Percentiles rank a stretch among this genome's conserved stretches.
phyloP scores from a whole-genome alignment of 2,797 vertebrate genomes.

The Erpetoichthys calabaricus region DNA sequence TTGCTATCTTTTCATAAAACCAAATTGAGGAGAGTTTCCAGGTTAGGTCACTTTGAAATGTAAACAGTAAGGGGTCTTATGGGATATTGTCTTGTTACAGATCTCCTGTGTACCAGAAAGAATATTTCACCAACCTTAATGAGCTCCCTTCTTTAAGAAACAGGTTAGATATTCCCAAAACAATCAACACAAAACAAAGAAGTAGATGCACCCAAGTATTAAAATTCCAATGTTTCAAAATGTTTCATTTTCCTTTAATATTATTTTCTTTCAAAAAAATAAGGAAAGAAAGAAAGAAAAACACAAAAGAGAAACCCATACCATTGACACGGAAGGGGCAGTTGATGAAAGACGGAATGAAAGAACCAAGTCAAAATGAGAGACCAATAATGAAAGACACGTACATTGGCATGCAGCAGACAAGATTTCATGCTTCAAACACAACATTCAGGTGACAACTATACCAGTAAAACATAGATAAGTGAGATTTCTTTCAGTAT shows the following conservation, averaged over 20 bases:
- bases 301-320: constrained; percentile 75
- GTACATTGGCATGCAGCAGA: constrained; percentile 58
- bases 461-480: constrained; percentile 17
- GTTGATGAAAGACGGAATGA: constrained; percentile 60
- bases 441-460: constrained; percentile 52
- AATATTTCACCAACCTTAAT: constrained; percentile 58
- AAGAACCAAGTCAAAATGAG: constrained; percentile 57
- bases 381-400: constrained; percentile 39
- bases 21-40: too few relatives aligned
- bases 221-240: constrained; percentile 41
- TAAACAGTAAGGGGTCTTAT: constrained; percentile 65
- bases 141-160: constrained; percentile 49
- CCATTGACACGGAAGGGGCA: constrained; percentile 66
- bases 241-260: constrained; percentile 23
- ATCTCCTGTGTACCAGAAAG: constrained; percentile 60
- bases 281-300: background rate
- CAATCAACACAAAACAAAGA: constrained; percentile 56
- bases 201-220: constrained; percentile 44
- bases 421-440: constrained; percentile 63
- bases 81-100: constrained; percentile 61
- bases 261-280: too few relatives aligned
- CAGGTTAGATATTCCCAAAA: constrained; percentile 49
- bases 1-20: too few relatives aligned
- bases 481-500: constrained; percentile 26
- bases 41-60: background rate